Conservation (phyloP, 2,113 vertebrate species). For the Atrichornis clamosus region DNA sequence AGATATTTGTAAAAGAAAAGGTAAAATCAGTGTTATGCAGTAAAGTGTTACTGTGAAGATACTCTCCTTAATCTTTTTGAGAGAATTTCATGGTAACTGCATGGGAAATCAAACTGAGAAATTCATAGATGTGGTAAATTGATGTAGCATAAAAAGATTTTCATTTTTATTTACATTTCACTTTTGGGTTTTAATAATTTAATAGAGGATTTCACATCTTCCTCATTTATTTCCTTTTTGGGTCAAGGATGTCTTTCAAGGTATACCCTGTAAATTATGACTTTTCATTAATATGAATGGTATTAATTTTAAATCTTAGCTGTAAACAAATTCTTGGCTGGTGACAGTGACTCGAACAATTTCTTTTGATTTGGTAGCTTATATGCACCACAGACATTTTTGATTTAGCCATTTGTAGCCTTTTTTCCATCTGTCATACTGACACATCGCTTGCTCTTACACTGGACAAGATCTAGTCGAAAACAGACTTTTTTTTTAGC, state of each 20-base stretch:
- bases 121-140: neutral
- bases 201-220: neutral
- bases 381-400: neutral
- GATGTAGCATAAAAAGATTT: neutral
- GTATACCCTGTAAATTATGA: neutral
- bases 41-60: neutral
- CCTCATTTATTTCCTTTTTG: neutral
- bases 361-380: neutral
- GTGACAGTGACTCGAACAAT: neutral
- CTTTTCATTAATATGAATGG: neutral
- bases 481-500: neutral
- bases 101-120: neutral
- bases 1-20: neutral
- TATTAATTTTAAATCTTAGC: neutral
- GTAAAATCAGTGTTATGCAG: neutral
- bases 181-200: neutral
- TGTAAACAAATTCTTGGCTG: neutral
- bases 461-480: neutral
- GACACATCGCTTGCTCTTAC: neutral
- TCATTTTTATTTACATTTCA: neutral
- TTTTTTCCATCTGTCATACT: neutral
- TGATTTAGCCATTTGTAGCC: neutral
- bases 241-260: neutral
- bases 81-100: neutral
- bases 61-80: neutral